These are phyloP conservation scores for Cyprinodon diabolis DNA, from an alignment of 2,797 vertebrate species.

Conservation along the genomic window DNA sequence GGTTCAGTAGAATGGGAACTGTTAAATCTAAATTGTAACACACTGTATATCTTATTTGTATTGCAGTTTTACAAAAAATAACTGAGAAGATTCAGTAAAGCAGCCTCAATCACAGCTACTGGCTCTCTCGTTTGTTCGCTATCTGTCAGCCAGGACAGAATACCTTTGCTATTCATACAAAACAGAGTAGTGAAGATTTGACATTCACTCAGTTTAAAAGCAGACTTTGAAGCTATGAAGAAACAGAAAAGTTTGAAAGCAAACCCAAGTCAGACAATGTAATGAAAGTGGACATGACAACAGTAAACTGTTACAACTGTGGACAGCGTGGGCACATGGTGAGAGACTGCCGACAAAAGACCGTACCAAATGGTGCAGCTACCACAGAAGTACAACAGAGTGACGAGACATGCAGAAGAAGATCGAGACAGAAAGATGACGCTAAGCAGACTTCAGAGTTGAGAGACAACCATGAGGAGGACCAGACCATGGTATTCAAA, in stretches of 20 bases:
- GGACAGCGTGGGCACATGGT: conserved; percentile 3
- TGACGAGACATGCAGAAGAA: conserved; percentile 28
- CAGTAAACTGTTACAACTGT: not conserved
- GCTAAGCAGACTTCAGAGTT: not conserved
- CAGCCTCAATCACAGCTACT: too few relatives aligned
- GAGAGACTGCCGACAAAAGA: conserved; percentile 29
- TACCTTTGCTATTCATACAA: not conserved
- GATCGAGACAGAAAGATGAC: conserved; percentile 14
- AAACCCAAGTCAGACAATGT: not conserved
- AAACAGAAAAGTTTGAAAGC: conserved; percentile 1
- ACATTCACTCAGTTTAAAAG: conserved; percentile 8
- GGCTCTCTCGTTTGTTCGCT: too few relatives aligned
- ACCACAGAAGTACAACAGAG: conserved; percentile 42
- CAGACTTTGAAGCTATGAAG: not conserved
- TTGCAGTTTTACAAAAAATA: too few relatives aligned
- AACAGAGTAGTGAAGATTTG: conserved; percentile 6
- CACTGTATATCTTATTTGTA: too few relatives aligned
- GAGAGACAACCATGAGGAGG: not conserved
- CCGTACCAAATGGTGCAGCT: conserved; percentile 32
- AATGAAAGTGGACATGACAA: conserved; percentile 3
- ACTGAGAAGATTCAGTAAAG: too few relatives aligned
- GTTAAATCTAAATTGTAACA: too few relatives aligned
- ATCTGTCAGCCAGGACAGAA: too few relatives aligned
- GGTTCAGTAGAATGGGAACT: too few relatives aligned
- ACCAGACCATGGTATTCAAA: conserved; percentile 28